A percentile compares a stretch with the other conserved stretches of the same genome.
Conservation (phyloP, 2,888 invertebrate genomes). For the Lymantria monacha region DNA sequence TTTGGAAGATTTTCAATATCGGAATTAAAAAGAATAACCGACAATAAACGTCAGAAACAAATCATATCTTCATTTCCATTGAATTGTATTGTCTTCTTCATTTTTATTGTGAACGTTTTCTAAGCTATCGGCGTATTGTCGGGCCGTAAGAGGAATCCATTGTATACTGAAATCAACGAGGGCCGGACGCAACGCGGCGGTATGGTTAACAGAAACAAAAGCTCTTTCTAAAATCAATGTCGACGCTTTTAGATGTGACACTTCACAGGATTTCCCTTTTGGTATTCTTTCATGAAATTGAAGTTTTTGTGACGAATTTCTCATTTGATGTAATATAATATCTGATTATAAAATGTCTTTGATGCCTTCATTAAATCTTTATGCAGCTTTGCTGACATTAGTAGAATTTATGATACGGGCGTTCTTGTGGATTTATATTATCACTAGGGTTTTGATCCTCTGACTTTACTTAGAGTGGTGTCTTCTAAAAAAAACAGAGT, state of each 20-base stretch:
- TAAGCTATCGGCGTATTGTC: conserved; percentile 68
- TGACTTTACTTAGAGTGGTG: too few relatives aligned
- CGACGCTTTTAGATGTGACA: conserved; percentile 61
- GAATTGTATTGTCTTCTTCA: conserved; percentile 61
- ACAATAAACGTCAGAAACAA: conserved; percentile 47
- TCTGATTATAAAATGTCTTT: background rate
- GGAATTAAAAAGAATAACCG: conserved; percentile 40
- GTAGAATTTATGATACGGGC: too few relatives aligned
- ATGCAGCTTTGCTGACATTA: too few relatives aligned
- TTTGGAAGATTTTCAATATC: conserved; percentile 25
- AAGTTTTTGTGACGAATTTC: conserved; percentile 22
- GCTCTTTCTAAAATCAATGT: conserved; percentile 61
- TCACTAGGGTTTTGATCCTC: too few relatives aligned
- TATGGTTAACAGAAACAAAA: conserved; percentile 67
- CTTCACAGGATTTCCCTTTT: conserved; percentile 46
- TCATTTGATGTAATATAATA: background rate
- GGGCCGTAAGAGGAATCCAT: conserved; percentile 56
- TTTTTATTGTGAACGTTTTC: conserved; percentile 72
- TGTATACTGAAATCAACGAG: conserved; percentile 70
- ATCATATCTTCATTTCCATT: conserved; percentile 64
- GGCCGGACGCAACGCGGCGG: conserved; percentile 45
- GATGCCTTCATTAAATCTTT: too few relatives aligned
- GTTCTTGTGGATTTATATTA: too few relatives aligned
- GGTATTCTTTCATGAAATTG: conserved; percentile 41
- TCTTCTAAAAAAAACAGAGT: too few relatives aligned